Conservation (phyloP, 2,888 invertebrate genomes). For the Mermis nigrescens region DNA sequence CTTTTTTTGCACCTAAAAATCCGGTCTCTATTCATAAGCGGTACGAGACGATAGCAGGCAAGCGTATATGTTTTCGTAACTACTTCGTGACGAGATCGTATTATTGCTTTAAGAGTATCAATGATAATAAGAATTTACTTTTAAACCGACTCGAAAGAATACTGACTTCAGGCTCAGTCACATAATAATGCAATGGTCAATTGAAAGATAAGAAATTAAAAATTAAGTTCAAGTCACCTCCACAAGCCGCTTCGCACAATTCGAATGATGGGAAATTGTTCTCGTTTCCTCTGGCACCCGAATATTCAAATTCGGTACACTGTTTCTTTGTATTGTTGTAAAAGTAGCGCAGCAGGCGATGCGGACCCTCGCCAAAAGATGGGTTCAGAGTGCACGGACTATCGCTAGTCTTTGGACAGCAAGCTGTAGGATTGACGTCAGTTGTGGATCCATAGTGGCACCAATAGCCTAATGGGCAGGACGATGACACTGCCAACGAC, state of each 20-base stretch:
- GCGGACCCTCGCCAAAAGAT: constrained; percentile 20
- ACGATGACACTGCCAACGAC: not conserved
- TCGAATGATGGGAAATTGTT: constrained; percentile 14
- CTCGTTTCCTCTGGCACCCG: constrained; percentile 11
- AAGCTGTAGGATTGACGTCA: constrained; percentile 16
- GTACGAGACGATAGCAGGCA: too few relatives aligned
- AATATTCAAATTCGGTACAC: constrained; percentile 10
- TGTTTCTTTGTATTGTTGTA: constrained; percentile 8
- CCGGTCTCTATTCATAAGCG: too few relatives aligned
- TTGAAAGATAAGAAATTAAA: not conserved
- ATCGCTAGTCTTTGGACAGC: not conserved
- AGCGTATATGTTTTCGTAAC: too few relatives aligned
- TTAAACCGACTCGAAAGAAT: too few relatives aligned
- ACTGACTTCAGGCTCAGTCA: not conserved
- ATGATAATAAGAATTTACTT: too few relatives aligned
- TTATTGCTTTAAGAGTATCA: too few relatives aligned
- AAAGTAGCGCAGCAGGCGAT: constrained; percentile 14
- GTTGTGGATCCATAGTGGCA: constrained; percentile 26
- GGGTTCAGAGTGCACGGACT: constrained; percentile 21
- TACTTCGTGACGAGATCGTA: too few relatives aligned
- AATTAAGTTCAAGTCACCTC: constrained; percentile 7
- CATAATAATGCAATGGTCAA: not conserved
- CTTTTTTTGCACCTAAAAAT: too few relatives aligned
- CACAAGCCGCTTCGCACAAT: constrained; percentile 13
- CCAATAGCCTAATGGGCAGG: constrained; percentile 20